Base-by-base conservation (phyloP, 2,113 vertebrate species). In the Hemibates koningsi region DNA sequence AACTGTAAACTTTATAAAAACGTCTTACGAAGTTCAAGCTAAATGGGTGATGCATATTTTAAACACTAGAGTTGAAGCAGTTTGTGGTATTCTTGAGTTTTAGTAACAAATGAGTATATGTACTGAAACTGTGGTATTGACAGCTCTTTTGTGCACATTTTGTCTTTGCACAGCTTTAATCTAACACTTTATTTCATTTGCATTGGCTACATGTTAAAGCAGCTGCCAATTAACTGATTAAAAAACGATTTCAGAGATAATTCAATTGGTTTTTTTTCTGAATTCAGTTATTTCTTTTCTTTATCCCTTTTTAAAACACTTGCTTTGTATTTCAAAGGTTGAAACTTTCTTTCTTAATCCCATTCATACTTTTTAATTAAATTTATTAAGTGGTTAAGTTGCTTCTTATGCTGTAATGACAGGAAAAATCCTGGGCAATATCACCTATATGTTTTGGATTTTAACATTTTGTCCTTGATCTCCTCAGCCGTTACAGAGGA, bases 401-500 rank as follows among this genome's bases (percentile, higher is more conserved):
- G 5, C n/a, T 84, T 9, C 4, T 73, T 13, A 38, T 78, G n/a
- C 7, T 76, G 13, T 12, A 14, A 81, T 17, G 9, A 29, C 41
- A 36, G 71, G 1, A 61, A 63, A 61, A 29, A 9, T 45, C 1
- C 41, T 5, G 24, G 21, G n/a, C n/a, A 83, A 53, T 41, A 68
- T 21, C 4, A 43, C 12, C 9, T 66, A 16, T 41, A 10, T 32
- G 12, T 50, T 56, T 88, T 43, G 7, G 13, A 78, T 24, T n/a
- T 61, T 10, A 48, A 50, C 36, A 19, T 11, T 1, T 8, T 57
- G 6, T 13, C 45, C 27, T 80, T 32, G 29, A 1, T 36, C 41
- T 53, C 19, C 4, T 1, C 89, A 99, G 98, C 98, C 99, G 3
- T 96, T 99, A 94, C 99, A 99, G 91, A 98, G 98, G 95, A 99